Base-by-base conservation (phyloP, 2,113 vertebrate species). In the Cyprichromis sp. region DNA sequence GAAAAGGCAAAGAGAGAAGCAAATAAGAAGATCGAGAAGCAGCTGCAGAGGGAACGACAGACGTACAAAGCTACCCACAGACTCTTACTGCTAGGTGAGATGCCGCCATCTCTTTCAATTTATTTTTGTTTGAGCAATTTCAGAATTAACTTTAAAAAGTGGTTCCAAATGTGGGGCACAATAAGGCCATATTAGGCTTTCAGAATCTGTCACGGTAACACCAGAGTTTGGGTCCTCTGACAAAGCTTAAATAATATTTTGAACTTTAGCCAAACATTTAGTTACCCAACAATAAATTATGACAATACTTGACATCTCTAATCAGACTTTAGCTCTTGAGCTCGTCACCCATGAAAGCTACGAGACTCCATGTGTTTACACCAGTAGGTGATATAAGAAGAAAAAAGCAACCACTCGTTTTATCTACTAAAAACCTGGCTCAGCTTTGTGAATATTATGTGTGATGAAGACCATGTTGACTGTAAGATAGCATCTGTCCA, bases 21-120 rank as follows among this genome's bases (percentile, higher is more conserved):
- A 1, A 95, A 96, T 86, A 96, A 95, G 85, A 96, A 95, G 88
- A 96, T 95, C 3, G 95, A 96, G 82, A 93, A 86, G 52, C 94
- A 95, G 85, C 91, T 96, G 36, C 94, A 96, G 93, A 97, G 96
- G 45, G 97, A 97, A 84, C 95, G 96, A 89, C 97, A 97, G 92
- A 97, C 97, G 6, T 96, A 96, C 68, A 97, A 96, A 92, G 96
- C 98, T n/a, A 98, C 98, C 6, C 98, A 98, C 95, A 95, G 97
- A 85, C 97, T 98, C 66, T 93, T 98, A 19, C 96, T 98, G 82
- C 95, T 98, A 54, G 98, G 98, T 98, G 96, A 92, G 97, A 31
- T 38, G 93, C 31, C n/a, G 21, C 68, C 1, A 8, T 26, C 21
- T 26, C n/a, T 16, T 9, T 24, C 8, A 66, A 11, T 66, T 36